phyloP scores from a whole-genome alignment of 2,113 vertebrate genomes.

The Siphamia tubifer region DNA sequence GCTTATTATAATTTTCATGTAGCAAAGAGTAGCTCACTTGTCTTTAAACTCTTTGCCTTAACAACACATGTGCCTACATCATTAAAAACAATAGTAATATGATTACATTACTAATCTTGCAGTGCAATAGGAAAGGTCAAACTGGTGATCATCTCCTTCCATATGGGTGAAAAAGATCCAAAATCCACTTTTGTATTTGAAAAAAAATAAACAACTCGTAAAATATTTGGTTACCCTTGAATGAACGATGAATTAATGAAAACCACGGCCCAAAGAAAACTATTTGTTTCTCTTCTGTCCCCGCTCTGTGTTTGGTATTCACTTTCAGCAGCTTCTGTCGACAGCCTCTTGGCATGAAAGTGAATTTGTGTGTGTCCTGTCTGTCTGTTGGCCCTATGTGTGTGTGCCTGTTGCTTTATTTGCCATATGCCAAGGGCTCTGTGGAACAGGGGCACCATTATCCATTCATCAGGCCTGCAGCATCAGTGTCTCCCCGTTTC shows the following conservation, averaged over 20 bases:
- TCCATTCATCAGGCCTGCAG: slow-evolving; percentile 57
- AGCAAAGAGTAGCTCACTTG: too few relatives aligned
- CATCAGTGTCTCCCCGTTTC: slow-evolving; percentile 35
- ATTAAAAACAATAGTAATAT: too few relatives aligned
- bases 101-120: too few relatives aligned
- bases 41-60: too few relatives aligned
- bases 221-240: background rate
- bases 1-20: too few relatives aligned
- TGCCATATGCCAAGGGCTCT: slow-evolving; percentile 57
- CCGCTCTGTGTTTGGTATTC: slow-evolving; percentile 28
- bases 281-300: background rate
- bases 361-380: slow-evolving; percentile 5
- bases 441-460: slow-evolving; percentile 49
- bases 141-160: too few relatives aligned
- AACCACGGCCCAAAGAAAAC: background rate
- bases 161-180: too few relatives aligned
- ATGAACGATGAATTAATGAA: background rate
- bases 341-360: slow-evolving; percentile 13
- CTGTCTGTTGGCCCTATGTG: slow-evolving; percentile 32
- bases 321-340: slow-evolving; percentile 37
- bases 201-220: background rate
- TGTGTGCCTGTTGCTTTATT: slow-evolving; percentile 40
- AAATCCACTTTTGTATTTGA: too few relatives aligned
- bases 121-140: too few relatives aligned
- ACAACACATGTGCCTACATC: too few relatives aligned